These are phyloP conservation scores for Sylvilagus floridanus DNA, from an alignment of 2,797 vertebrate species.

Conservation along the genomic window DNA sequence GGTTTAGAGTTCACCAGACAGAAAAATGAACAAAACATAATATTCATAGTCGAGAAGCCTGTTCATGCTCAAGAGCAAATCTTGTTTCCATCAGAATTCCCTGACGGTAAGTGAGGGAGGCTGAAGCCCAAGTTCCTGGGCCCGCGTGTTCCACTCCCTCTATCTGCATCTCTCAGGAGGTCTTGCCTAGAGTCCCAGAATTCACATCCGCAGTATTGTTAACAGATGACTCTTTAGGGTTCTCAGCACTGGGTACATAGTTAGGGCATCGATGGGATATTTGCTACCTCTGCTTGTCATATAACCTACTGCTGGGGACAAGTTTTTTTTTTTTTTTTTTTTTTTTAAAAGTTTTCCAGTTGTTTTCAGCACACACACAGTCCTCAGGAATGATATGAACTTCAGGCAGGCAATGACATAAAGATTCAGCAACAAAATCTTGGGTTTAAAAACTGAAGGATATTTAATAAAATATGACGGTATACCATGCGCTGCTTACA, in stretches of 20 bases:
- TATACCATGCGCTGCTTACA: background rate
- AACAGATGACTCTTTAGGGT: background rate
- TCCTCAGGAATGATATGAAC: background rate
- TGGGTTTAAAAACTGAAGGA: background rate
- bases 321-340: background rate
- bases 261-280: background rate
- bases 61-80: background rate
- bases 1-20: background rate
- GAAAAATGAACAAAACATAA: background rate
- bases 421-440: background rate
- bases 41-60: background rate
- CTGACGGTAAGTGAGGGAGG: too few relatives aligned
- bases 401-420: background rate
- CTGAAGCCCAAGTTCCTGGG: background rate
- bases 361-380: background rate
- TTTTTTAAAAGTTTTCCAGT: background rate
- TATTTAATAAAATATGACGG: background rate
- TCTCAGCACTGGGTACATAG: fast-evolving
- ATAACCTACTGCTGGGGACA: background rate
- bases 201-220: background rate
- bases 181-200: background rate
- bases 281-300: background rate
- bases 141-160: fast-evolving
- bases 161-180: fast-evolving
- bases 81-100: background rate